These are phyloP conservation scores for Chirona hameri DNA, from an alignment of 2,888 invertebrate species.

Conservation along the genomic window DNA sequence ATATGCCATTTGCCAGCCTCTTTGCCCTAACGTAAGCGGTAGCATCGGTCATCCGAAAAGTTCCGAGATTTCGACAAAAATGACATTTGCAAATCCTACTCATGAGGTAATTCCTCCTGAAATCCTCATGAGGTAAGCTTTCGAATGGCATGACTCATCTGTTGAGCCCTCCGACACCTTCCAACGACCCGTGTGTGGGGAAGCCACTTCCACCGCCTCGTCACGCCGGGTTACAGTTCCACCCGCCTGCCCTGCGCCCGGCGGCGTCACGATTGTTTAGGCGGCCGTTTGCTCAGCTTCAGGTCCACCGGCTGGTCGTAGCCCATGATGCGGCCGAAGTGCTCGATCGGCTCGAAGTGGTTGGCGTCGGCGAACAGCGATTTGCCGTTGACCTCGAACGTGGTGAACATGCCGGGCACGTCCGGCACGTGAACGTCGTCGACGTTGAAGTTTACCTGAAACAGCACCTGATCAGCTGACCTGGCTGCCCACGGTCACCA, in stretches of 20 bases:
- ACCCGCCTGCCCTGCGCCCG: neutral
- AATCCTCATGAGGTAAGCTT: no score
- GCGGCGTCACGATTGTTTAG: neutral
- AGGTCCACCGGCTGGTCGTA: conserved; percentile 86
- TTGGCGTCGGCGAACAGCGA: conserved; percentile 74
- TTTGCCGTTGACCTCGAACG: conserved; percentile 59
- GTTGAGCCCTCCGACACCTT: no score
- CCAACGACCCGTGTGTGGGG: no score
- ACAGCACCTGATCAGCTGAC: no score
- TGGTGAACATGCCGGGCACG: conserved; percentile 76
- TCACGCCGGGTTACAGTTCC: neutral
- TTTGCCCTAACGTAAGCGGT: no score
- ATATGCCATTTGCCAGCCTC: no score
- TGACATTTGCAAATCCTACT: no score
- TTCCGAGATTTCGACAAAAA: no score
- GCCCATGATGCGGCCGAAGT: conserved; percentile 84
- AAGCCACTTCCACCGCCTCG: neutral
- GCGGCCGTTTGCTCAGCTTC: conserved; percentile 29
- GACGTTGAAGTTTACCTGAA: conserved; percentile 68
- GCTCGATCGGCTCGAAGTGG: conserved; percentile 65
- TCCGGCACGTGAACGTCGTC: conserved; percentile 76
- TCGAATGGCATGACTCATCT: no score
- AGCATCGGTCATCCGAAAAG: no score
- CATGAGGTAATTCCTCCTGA: no score
- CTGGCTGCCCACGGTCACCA: no score